phyloP scores from a whole-genome alignment of 2,797 vertebrate species.

The Crocodylus rhombifer region DNA sequence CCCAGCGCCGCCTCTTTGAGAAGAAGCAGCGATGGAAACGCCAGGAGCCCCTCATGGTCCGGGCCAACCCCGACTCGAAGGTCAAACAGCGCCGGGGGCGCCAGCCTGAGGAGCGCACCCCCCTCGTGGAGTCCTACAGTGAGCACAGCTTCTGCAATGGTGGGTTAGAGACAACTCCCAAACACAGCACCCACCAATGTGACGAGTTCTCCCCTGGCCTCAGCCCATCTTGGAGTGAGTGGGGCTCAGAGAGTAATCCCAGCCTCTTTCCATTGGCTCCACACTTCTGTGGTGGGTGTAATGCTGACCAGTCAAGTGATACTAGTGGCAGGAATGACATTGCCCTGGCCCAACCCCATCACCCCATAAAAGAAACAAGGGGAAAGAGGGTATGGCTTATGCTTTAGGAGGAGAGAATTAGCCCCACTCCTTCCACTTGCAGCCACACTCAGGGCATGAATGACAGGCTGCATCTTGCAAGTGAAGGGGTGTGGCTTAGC shows the following conservation, averaged over 20 bases:
- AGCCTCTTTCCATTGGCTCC: too few relatives aligned
- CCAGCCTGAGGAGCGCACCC: constrained; percentile 24
- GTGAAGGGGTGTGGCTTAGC: neutral
- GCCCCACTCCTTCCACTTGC: too few relatives aligned
- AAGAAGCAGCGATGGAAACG: constrained; percentile 91
- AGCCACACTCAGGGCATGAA: too few relatives aligned
- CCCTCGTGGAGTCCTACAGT: constrained; percentile 34
- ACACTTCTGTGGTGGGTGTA: neutral
- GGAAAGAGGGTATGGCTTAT: neutral
- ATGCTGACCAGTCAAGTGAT: too few relatives aligned
- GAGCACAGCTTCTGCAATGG: constrained; percentile 33
- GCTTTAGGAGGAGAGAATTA: neutral
- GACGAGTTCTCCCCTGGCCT: neutral
- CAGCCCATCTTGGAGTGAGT: neutral
- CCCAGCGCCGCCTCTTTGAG: constrained; percentile 85
- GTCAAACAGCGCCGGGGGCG: constrained; percentile 58
- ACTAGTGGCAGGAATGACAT: neutral
- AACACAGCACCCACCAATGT: neutral
- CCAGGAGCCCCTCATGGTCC: constrained; percentile 88
- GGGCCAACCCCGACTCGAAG: constrained; percentile 84
- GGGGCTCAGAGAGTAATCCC: neutral
- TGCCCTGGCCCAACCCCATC: neutral
- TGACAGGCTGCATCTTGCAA: too few relatives aligned
- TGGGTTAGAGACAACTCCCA: neutral
- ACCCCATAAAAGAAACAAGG: neutral